Percentiles rank a stretch among this genome's conserved stretches.
Evolutionary conservation across 2,888 invertebrate species (phyloP).

Genomic region (Psylliodes chrysocephalus): DNA sequence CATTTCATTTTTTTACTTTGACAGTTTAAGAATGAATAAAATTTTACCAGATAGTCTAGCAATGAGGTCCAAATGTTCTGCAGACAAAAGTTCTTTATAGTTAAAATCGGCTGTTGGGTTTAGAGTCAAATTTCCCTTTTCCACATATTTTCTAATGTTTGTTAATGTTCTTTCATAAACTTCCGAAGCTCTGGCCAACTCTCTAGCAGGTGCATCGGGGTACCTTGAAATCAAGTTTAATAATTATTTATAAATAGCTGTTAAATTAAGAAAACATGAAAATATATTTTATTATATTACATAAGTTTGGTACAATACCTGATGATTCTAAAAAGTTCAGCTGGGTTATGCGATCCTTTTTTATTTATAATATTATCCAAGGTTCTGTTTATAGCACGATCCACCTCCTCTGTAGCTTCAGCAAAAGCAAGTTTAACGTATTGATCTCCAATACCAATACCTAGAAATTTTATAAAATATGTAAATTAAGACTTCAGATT

Average conservation of each 20-base stretch:
- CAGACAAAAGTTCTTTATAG: conserved; percentile 86
- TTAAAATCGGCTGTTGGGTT: conserved; percentile 76
- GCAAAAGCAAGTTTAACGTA: conserved; percentile 84
- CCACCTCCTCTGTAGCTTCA: conserved; percentile 86
- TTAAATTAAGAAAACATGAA: background rate
- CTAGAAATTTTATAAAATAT: conserved; percentile 17
- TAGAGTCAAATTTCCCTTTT: conserved; percentile 72
- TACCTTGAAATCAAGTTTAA: conserved; percentile 62
- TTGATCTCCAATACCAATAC: conserved; percentile 67
- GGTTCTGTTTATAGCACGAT: conserved; percentile 89
- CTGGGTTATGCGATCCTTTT: conserved; percentile 67
- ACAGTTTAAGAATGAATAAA: background rate
- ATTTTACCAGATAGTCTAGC: conserved; percentile 77
- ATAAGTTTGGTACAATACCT: conserved; percentile 29
- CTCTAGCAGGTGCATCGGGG: conserved; percentile 86
- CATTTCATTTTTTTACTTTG: too few relatives aligned
- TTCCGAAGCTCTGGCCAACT: conserved; percentile 92
- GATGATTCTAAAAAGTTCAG: conserved; percentile 72
- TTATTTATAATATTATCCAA: conserved; percentile 77
- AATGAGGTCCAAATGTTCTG: conserved; percentile 85
- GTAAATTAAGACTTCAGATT: too few relatives aligned
- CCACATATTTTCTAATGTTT: conserved; percentile 84
- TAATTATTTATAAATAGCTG: background rate
- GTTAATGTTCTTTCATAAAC: conserved; percentile 93
- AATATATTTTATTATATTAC: background rate